phyloP scores from a whole-genome alignment of 2,888 invertebrate species.

The Nysson spinosus region DNA sequence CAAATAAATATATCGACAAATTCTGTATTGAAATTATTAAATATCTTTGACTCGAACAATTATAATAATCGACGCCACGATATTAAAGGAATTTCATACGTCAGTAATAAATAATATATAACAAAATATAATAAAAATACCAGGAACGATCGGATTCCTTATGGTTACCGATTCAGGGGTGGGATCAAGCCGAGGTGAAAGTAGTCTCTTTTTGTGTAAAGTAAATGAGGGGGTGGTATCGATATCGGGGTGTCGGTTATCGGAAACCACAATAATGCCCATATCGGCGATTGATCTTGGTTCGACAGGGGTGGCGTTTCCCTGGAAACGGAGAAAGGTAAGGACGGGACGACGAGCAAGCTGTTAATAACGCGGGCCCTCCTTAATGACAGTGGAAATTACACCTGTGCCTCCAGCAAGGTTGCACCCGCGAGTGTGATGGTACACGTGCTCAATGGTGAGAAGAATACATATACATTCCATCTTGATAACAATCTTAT shows the following conservation, averaged over 20 bases:
- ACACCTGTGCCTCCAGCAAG: slow-evolving; percentile 91
- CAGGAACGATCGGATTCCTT: too few species aligned
- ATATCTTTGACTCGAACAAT: too few species aligned
- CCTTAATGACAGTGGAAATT: slow-evolving; percentile 90
- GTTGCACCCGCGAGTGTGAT: slow-evolving; percentile 78
- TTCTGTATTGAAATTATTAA: too few species aligned
- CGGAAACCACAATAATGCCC: slow-evolving; percentile 12
- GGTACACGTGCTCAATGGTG: slow-evolving; percentile 72
- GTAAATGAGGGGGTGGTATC: not conserved
- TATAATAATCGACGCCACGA: too few species aligned
- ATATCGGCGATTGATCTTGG: slow-evolving; percentile 6
- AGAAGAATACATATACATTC: too few species aligned
- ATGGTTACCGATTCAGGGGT: too few species aligned
- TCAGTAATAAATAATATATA: too few species aligned
- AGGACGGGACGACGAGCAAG: slow-evolving; percentile 87
- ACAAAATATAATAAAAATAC: too few species aligned
- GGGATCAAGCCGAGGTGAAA: too few species aligned
- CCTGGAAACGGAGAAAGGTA: slow-evolving; percentile 89
- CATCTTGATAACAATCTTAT: too few species aligned
- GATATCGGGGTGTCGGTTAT: not conserved
- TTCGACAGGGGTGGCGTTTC: slow-evolving; percentile 87
- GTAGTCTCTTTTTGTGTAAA: not conserved
- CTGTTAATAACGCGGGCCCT: slow-evolving; percentile 90
- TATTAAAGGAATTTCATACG: too few species aligned
- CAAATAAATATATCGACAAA: too few species aligned